Percentiles rank a stretch among this genome's conserved stretches.
phyloP scores from a whole-genome alignment of 2,797 vertebrate genomes.

The Amazona finschi region DNA sequence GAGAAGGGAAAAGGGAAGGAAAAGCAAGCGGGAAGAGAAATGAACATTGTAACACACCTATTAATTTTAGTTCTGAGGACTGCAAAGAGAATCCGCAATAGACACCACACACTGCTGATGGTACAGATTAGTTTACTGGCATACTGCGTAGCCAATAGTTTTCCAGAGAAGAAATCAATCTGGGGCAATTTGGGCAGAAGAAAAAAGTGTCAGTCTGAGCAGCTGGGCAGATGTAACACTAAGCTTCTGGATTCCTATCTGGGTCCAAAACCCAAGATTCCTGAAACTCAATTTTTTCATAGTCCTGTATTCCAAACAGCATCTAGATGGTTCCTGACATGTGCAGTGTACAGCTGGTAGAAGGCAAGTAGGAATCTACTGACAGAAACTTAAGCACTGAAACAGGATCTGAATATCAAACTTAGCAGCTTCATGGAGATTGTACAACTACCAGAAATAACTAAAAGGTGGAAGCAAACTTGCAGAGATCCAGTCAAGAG shows the following conservation, averaged over 20 bases:
- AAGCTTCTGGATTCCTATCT: neutral
- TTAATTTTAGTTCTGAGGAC: neutral
- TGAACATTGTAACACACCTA: fast-evolving
- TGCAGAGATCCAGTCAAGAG: neutral
- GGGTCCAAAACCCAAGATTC: neutral
- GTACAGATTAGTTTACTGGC: neutral
- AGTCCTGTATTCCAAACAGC: neutral
- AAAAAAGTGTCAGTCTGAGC: neutral
- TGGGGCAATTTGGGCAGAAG: neutral
- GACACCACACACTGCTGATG: neutral
- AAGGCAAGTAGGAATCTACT: neutral
- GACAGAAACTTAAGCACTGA: neutral
- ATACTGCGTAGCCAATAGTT: neutral
- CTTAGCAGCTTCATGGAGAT: neutral
- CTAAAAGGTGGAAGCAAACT: neutral
- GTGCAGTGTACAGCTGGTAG: neutral
- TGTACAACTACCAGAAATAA: neutral
- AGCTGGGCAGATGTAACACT: neutral
- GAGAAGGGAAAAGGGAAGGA: neutral
- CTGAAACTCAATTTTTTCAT: neutral
- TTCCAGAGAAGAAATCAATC: neutral
- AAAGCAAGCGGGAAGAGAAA: neutral
- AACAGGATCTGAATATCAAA: neutral
- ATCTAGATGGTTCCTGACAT: neutral
- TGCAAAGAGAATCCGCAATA: neutral